Percentiles rank a stretch among this genome's conserved stretches.
phyloP scores from a whole-genome alignment of 2,797 vertebrate species.

The Trachurus trachurus region DNA sequence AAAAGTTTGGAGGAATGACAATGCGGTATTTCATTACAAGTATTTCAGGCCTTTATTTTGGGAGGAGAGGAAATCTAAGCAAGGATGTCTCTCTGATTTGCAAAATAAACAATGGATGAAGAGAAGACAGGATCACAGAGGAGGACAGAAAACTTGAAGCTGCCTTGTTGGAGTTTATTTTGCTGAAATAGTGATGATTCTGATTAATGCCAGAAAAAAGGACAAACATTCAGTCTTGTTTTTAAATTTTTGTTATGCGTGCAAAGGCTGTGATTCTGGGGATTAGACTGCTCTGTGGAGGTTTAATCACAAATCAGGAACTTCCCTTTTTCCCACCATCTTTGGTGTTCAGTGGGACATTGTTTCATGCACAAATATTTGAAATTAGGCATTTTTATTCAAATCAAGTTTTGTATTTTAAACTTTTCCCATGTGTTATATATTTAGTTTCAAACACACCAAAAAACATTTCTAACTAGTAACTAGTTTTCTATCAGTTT shows the following conservation, averaged over 20 bases:
- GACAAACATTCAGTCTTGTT: background rate
- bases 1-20: background rate
- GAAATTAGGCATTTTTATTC: background rate
- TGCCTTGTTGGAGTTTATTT: background rate
- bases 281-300: background rate
- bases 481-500: too few species aligned
- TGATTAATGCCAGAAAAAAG: background rate
- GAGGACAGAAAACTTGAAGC: background rate
- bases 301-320: background rate
- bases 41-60: background rate
- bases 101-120: background rate
- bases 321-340: background rate
- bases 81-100: background rate
- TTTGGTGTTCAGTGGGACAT: background rate
- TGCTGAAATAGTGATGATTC: background rate
- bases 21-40: background rate
- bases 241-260: background rate
- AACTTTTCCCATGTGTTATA: too few species aligned
- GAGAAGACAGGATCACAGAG: background rate
- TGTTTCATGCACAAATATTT: background rate
- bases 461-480: too few species aligned
- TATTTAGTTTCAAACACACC: too few species aligned
- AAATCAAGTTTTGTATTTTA: background rate
- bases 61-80: background rate
- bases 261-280: background rate